A percentile compares a stretch with the other conserved stretches of the same genome.
phyloP scores from a whole-genome alignment of 2,113 vertebrate species.

The Caracal caracal region DNA sequence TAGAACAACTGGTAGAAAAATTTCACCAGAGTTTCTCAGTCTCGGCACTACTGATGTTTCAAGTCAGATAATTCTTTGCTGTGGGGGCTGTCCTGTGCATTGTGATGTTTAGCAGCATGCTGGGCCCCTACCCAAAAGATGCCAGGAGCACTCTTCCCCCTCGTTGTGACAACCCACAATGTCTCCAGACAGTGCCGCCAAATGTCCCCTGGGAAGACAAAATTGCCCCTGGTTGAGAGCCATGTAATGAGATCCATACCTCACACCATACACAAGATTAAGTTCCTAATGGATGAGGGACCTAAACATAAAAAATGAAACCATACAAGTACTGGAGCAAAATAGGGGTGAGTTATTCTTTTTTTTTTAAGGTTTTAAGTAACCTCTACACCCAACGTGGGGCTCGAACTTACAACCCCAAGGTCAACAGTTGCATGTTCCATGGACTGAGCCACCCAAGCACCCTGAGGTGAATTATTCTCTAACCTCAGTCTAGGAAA shows the following conservation, averaged over 20 bases:
- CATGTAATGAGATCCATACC: slow-evolving; percentile 9
- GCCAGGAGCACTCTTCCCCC: not conserved
- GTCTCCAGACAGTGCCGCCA: not conserved
- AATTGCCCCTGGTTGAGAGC: not conserved
- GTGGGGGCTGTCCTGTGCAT: not conserved
- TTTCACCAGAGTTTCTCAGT: not conserved
- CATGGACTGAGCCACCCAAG: too few species aligned
- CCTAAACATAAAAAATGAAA: slow-evolving; percentile 48
- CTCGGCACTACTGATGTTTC: not conserved
- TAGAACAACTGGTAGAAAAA: not conserved
- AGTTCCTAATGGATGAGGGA: not conserved
- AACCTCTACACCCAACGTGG: too few species aligned
- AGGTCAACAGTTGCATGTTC: too few species aligned
- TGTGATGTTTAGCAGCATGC: not conserved
- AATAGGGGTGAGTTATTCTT: not conserved
- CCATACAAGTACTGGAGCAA: slow-evolving; percentile 1
- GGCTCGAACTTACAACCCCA: too few species aligned
- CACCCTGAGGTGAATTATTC: not conserved
- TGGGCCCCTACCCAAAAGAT: not conserved
- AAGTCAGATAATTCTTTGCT: not conserved
- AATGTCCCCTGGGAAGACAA: not conserved
- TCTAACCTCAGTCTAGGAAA: not conserved
- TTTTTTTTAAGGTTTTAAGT: too few species aligned
- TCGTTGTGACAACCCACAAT: not conserved
- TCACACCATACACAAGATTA: not conserved